Conservation (phyloP, 2,797 vertebrate species). For the Megaceryle alcyon region DNA sequence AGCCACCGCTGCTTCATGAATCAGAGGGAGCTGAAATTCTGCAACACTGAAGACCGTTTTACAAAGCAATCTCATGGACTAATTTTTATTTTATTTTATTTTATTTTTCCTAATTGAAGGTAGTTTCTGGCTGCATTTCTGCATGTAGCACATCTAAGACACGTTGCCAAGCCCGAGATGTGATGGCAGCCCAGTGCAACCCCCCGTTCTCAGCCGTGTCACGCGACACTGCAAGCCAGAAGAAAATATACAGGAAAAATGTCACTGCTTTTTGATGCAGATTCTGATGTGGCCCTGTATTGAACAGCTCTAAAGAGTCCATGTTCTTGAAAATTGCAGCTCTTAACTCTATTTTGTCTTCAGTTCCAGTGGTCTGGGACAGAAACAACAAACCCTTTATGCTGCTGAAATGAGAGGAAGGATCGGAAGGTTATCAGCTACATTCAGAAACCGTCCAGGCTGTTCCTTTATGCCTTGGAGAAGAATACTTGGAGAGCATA, state of each 20-base stretch:
- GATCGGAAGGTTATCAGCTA: background rate
- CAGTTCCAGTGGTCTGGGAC: background rate
- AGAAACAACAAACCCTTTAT: background rate
- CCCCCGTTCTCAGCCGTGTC: background rate
- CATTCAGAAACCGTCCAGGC: background rate
- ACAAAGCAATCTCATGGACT: background rate
- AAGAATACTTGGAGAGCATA: background rate
- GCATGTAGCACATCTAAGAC: background rate
- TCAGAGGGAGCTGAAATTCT: constrained; percentile 22
- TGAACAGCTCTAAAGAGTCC: background rate
- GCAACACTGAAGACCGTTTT: background rate
- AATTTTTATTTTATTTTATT: background rate
- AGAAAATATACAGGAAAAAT: background rate
- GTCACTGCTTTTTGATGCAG: background rate
- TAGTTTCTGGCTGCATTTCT: background rate
- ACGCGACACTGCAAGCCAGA: background rate
- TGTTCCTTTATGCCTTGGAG: background rate
- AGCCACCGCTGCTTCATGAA: background rate
- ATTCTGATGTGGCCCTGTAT: background rate
- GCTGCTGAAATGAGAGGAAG: background rate
- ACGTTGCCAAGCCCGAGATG: background rate
- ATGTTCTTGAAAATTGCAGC: background rate
- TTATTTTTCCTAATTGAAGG: background rate
- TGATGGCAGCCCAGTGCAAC: background rate
- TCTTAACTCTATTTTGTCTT: background rate